Base-by-base conservation (phyloP, 2,888 invertebrate species). In the Platycheirus rosarum region DNA sequence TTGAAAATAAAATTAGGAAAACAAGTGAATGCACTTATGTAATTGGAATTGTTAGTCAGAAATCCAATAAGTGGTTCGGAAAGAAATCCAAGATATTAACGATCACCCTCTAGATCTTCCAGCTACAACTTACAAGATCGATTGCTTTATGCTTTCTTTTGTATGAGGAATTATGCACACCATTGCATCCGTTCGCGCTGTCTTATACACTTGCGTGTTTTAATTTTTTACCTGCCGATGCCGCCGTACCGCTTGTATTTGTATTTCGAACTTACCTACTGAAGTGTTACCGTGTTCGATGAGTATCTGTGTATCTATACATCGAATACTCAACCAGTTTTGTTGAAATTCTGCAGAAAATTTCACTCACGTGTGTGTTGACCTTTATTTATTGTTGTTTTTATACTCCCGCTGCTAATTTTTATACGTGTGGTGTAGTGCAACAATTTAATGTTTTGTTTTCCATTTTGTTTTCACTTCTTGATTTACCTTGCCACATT, bases 351-450 rank as follows among this genome's bases (percentile, higher is more conserved):
- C 68, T 62, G 77, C 77, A 77, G 55, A 68, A 71, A 73, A 63
- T 16, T 82, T 77, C 82, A 82, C 82, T 77, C 82, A 82, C 82
- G 82, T 82, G 71, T 82, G 71, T 82, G 77, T 77, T 82, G 82
- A 82, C 82, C 82, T 77, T 71, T 63, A 82, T 82, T 77, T n/a
- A 8, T 32, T 32, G 48, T 60, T 51, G 77, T 65, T 69, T 53
- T 71, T 49, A 51, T 49, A 71, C 42, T 60, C 40, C 44, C 51
- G 62, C 49, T 42, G 69, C 48, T 69, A 4, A 49, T 44, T 57
- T 57, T 55, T 57, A 37, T 51, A 46, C 49, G 26, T n/a, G 11
- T 48, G 20, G 32, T 9, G 13, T 23, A 37, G 69, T 63, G 40
- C 55, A 53, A 53, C 23, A 53, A 53, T 44, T 18, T 57, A 51